phyloP scores from a whole-genome alignment of 2,797 vertebrate genomes.

The Falco rusticolus region DNA sequence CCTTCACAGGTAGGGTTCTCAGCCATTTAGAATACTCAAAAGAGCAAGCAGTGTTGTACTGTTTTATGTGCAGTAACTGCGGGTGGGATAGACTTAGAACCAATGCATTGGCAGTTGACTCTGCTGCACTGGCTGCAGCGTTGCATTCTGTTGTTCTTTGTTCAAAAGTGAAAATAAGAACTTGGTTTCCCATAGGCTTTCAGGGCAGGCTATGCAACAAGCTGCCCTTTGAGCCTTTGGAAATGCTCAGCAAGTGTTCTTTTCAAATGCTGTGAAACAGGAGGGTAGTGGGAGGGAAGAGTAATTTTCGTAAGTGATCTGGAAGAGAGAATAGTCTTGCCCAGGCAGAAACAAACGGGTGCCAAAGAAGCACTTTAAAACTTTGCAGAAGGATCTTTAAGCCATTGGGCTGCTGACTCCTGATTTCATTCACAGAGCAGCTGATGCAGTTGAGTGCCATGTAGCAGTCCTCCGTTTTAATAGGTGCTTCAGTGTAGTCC shows the following conservation, averaged over 20 bases:
- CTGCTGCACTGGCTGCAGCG: background rate
- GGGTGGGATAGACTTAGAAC: background rate
- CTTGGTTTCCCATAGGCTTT: background rate
- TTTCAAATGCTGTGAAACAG: background rate
- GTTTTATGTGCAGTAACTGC: background rate
- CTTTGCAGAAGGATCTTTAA: background rate
- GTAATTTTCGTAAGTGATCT: background rate
- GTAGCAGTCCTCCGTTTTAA: background rate
- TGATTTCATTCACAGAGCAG: background rate
- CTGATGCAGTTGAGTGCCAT: background rate
- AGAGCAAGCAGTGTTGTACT: background rate
- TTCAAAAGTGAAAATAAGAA: background rate
- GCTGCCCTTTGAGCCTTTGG: background rate
- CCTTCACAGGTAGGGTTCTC: slow-evolving; percentile 82
- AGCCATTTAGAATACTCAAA: background rate
- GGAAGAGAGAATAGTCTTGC: background rate
- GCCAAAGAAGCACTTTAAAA: background rate
- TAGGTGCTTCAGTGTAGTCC: background rate
- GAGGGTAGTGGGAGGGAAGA: background rate
- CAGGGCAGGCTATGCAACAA: background rate
- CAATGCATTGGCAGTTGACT: no score
- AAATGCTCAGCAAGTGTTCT: background rate
- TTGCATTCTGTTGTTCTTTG: background rate
- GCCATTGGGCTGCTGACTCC: background rate
- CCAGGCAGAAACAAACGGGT: background rate